Conservation (phyloP, 2,113 vertebrate species). For the Dascyllus trimaculatus region DNA sequence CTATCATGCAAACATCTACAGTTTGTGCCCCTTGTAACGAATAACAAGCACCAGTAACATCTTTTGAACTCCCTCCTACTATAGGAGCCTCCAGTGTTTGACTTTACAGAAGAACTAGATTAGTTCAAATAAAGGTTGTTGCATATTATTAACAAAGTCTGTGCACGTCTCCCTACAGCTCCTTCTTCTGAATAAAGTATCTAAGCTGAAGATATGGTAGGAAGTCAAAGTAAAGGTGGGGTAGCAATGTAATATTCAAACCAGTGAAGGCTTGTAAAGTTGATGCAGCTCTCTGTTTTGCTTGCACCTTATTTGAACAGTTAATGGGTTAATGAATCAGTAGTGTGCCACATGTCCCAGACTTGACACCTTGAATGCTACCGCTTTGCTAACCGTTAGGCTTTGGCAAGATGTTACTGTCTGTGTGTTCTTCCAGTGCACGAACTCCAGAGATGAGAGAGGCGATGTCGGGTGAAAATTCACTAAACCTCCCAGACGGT, state of each 20-base stretch:
- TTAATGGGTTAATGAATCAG: slow-evolving; percentile 23
- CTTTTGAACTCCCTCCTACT: slow-evolving; percentile 15
- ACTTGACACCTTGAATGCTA: slow-evolving; percentile 5
- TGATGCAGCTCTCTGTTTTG: neutral
- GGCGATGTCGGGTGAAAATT: neutral
- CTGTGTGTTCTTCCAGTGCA: slow-evolving; percentile 17
- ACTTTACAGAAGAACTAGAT: slow-evolving; percentile 15
- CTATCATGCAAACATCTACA: slow-evolving; percentile 64
- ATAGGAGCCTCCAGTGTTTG: slow-evolving; percentile 23
- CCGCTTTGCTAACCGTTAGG: slow-evolving; percentile 16
- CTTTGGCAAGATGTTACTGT: slow-evolving; percentile 49
- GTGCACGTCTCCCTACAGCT: slow-evolving; percentile 1
- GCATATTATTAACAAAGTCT: slow-evolving; percentile 46
- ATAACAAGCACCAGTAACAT: slow-evolving; percentile 48
- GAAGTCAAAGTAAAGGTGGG: slow-evolving; percentile 22
- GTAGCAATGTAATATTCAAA: slow-evolving; percentile 22
- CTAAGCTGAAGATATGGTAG: slow-evolving; percentile 17
- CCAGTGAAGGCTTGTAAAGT: slow-evolving; percentile 1
- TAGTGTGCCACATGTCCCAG: neutral
- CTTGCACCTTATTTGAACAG: neutral
- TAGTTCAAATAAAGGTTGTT: slow-evolving; percentile 41
- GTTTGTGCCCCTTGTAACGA: slow-evolving; percentile 49
- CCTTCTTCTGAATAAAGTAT: neutral
- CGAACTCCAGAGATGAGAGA: slow-evolving; percentile 17
- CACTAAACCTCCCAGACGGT: slow-evolving; percentile 12